A percentile compares a stretch with the other conserved stretches of the same genome.
Evolutionary conservation across 37 sponge, comb jelly and placozoan species (phyloP).

Genomic region (Lycopodina hypogea): DNA sequence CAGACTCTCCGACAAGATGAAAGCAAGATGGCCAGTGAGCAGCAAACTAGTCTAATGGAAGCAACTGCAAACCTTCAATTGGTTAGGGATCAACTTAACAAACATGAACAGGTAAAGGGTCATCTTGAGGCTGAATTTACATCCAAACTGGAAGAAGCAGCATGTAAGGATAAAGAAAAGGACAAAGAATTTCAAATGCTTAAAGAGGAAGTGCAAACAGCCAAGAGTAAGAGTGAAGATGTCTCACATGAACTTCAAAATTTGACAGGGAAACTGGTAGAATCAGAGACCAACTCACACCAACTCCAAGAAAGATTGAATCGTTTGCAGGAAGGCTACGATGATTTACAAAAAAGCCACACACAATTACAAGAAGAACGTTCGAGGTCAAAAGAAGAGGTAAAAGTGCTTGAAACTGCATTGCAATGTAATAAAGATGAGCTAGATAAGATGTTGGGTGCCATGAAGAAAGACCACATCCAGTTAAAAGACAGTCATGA

Average conservation of each 20-base stretch:
- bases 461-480: background rate
- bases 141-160: constrained; percentile 2
- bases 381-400: too few species aligned
- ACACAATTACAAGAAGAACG: background rate
- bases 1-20: background rate
- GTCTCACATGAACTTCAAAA: constrained; percentile 15
- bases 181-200: too few species aligned
- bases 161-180: constrained; percentile 10
- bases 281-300: constrained; percentile 4
- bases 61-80: background rate
- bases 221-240: constrained; percentile 26
- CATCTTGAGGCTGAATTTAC: background rate
- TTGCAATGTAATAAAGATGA: background rate
- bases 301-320: constrained; percentile 3
- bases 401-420: too few species aligned
- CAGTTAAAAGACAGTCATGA: background rate
- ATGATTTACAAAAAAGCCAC: background rate
- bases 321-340: constrained; percentile 9
- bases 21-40: background rate
- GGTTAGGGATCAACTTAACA: background rate
- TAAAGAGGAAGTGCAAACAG: constrained; percentile 33
- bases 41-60: background rate
- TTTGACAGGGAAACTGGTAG: constrained; percentile 24
- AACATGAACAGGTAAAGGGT: constrained; percentile 6
- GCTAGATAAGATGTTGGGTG: background rate